Evolutionary conservation across 2,113 vertebrate species (phyloP).

Genomic region (Phodopus roborovskii): DNA sequence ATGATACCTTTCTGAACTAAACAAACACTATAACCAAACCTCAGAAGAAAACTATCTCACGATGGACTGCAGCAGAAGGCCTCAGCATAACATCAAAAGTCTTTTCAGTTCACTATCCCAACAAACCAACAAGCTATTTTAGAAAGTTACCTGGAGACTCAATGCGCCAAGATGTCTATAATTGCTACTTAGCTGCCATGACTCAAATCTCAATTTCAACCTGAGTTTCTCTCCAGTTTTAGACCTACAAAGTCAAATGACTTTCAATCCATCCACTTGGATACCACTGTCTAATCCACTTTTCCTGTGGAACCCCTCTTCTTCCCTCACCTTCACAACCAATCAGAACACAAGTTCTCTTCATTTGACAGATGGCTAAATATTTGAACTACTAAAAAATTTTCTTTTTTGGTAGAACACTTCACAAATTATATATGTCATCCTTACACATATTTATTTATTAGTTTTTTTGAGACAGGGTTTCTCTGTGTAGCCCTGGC

Average conservation of each 20-base stretch:
- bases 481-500: not conserved
- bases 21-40: constrained; percentile 32
- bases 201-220: constrained; percentile 20
- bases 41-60: not conserved
- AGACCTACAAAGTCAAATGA: constrained; percentile 37
- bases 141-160: not conserved
- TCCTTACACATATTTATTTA: not conserved
- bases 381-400: not conserved
- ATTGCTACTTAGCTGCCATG: not conserved
- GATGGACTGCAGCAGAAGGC: not conserved
- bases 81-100: constrained; percentile 24
- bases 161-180: not conserved
- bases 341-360: not conserved
- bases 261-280: not conserved
- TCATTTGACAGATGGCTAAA: not conserved
- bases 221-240: not conserved
- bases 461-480: not conserved
- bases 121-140: constrained; percentile 26
- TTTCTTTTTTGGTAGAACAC: not conserved
- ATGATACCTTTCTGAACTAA: constrained; percentile 25
- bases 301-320: not conserved
- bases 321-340: constrained; percentile 20
- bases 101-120: constrained; percentile 16
- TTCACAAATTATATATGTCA: not conserved
- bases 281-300: not conserved